Percentiles rank a stretch among this genome's conserved stretches.
Conservation (phyloP, 1,140 invertebrate species). For the Ceratoteleas bidentatus region DNA sequence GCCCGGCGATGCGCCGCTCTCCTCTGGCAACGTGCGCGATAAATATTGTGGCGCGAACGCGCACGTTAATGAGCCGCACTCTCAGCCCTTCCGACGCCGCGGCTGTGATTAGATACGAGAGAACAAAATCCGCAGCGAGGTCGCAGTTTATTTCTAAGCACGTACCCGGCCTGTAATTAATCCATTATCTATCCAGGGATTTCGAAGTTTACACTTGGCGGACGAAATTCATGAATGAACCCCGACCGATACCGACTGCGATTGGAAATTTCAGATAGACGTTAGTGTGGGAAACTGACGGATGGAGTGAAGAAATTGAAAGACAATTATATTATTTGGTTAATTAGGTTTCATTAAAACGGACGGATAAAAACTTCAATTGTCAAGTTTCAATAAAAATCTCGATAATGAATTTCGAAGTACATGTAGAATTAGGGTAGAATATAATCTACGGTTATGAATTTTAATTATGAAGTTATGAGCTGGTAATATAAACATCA, state of each 20-base stretch:
- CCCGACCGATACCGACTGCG: too few species aligned
- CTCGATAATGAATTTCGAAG: too few species aligned
- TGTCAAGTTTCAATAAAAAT: too few species aligned
- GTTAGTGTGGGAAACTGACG: too few species aligned
- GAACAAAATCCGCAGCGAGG: conserved; percentile 43
- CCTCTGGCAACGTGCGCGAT: conserved; percentile 64
- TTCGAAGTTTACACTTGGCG: neutral
- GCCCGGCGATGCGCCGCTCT: conserved; percentile 43
- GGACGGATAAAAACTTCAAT: too few species aligned
- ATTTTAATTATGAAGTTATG: neutral
- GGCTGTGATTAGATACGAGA: conserved; percentile 73
- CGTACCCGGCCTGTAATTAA: conserved; percentile 6
- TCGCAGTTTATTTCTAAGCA: conserved; percentile 38
- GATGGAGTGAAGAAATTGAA: too few species aligned
- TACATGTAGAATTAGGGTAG: too few species aligned
- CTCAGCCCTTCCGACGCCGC: conserved; percentile 37
- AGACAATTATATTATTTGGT: too few species aligned
- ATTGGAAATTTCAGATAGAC: too few species aligned
- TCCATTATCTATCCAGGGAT: neutral
- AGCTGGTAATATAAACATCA: neutral
- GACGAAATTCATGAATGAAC: too few species aligned
- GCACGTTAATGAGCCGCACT: conserved; percentile 77
- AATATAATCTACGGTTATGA: too few species aligned
- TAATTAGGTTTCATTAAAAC: too few species aligned
- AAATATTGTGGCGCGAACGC: conserved; percentile 78